Percentiles rank a stretch among this genome's conserved stretches.
Evolutionary conservation across 2,797 vertebrate species (phyloP).

Genomic region (Sebastes diaconus): DNA sequence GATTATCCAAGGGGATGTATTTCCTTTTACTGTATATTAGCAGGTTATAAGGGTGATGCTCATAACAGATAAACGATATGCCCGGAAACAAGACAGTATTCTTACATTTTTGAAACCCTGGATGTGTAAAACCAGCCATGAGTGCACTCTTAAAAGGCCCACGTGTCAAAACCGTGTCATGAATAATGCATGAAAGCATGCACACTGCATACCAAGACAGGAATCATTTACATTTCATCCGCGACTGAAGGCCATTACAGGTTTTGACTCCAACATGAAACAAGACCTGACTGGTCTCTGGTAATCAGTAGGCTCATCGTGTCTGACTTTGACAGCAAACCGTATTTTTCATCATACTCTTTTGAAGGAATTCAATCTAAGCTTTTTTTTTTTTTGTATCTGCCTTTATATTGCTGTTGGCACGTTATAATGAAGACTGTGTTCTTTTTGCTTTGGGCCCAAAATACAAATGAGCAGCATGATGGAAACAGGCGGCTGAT

Average conservation of each 20-base stretch:
- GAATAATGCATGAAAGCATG: constrained; percentile 57
- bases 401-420: constrained; percentile 24
- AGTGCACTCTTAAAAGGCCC: constrained; percentile 5
- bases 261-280: constrained; percentile 13
- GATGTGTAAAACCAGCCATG: constrained; percentile 1
- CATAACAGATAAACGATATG: background rate
- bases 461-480: constrained; percentile 34
- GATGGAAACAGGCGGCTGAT: constrained; percentile 22
- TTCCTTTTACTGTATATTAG: background rate
- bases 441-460: constrained; percentile 31
- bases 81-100: background rate
- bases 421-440: constrained; percentile 35
- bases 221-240: constrained; percentile 56
- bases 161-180: constrained; percentile 11
- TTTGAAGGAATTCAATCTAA: constrained; percentile 41
- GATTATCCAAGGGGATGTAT: background rate
- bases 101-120: background rate
- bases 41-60: background rate
- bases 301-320: constrained; percentile 35
- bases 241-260: constrained; percentile 8
- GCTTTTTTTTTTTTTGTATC: constrained; percentile 39
- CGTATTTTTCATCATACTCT: constrained; percentile 30
- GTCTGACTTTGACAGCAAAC: constrained; percentile 18
- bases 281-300: background rate
- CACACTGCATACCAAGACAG: constrained; percentile 5